Evolutionary conservation across 1,140 invertebrate species (phyloP), one percentile per base, ranked within the genome.

Genomic region (Euura saliciscinereae): DNA sequence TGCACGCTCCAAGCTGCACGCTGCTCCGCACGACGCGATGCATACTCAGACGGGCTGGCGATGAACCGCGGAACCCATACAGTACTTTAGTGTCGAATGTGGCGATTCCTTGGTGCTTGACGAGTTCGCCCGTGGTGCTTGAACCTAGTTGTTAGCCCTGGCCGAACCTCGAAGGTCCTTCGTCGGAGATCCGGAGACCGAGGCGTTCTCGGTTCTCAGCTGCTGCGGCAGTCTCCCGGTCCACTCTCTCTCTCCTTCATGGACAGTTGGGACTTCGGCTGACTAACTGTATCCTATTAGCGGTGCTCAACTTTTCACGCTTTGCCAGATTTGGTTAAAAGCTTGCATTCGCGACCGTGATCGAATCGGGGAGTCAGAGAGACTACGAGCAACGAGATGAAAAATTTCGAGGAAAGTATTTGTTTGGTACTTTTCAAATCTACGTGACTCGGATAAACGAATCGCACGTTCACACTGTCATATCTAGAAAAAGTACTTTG

Each of bases 91-190:
- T 28, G 28, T 28, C 28, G 28, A 28, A 28, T 28, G 28, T 28
- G 28, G 28, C 44, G 43, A 64, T 74, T 74, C 43, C 73, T 28
- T 28, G 28, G 65, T 66, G 46, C 42, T 72, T 69, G 28, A 28
- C 46, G 64, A 46, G 13, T 42, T 28, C 28, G 28, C 28, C 28
- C 28, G 28, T 28, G 28, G 28, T 28, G 28, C 28, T 28, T 28
- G 28, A 28, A 28, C 28, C 28, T 1, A 0, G 28, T 28, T 28
- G 28, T 28, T 28, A 28, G 28, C 28, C 28, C 28, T 28, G 28
- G 28, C 28, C 28, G 28, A 28, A 28, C 28, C 28, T 28, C 28
- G 28, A 28, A n/a, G 6, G 51, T n/a, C 51, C 13, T 8, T 11
- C 51, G 51, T 59, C 51, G 51, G 10, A 8, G 51, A 11, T 11